Conservation (phyloP, 2,888 invertebrate genomes). For the Furcula furcula region DNA sequence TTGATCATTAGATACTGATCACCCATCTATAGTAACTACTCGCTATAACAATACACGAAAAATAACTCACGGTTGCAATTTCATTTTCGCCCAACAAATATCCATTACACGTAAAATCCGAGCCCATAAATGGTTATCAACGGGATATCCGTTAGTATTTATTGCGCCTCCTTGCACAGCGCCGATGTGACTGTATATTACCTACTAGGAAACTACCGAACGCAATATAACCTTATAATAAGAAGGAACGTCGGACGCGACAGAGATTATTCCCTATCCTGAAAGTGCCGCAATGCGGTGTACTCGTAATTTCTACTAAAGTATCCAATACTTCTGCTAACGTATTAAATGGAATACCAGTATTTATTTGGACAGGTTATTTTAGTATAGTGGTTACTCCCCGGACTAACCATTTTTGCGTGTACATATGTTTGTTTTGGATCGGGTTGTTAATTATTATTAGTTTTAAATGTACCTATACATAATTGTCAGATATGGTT, state of each 20-base stretch:
- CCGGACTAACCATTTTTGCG: too few species aligned
- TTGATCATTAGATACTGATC: too few species aligned
- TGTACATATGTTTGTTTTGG: too few species aligned
- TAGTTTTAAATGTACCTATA: too few species aligned
- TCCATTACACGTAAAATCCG: conserved; percentile 5
- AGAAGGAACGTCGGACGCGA: conserved; percentile 63
- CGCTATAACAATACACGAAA: background rate
- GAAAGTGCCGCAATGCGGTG: conserved; percentile 62
- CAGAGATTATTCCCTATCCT: conserved; percentile 57
- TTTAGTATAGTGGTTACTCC: too few species aligned
- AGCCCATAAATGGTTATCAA: conserved; percentile 17
- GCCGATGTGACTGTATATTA: conserved; percentile 25
- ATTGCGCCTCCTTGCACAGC: conserved; percentile 11
- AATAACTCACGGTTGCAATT: background rate
- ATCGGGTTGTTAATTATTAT: too few species aligned
- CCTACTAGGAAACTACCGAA: conserved; percentile 23
- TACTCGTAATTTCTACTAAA: conserved; percentile 52
- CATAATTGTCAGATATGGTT: too few species aligned
- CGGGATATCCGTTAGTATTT: conserved; percentile 13
- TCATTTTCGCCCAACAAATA: conserved; percentile 1
- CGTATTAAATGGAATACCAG: conserved; percentile 41
- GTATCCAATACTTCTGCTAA: conserved; percentile 57
- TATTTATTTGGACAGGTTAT: too few species aligned
- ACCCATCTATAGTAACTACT: too few species aligned
- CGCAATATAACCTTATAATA: conserved; percentile 51